Base-by-base conservation (phyloP, 2,888 invertebrate genomes). In the Conops quadrifasciatus region DNA sequence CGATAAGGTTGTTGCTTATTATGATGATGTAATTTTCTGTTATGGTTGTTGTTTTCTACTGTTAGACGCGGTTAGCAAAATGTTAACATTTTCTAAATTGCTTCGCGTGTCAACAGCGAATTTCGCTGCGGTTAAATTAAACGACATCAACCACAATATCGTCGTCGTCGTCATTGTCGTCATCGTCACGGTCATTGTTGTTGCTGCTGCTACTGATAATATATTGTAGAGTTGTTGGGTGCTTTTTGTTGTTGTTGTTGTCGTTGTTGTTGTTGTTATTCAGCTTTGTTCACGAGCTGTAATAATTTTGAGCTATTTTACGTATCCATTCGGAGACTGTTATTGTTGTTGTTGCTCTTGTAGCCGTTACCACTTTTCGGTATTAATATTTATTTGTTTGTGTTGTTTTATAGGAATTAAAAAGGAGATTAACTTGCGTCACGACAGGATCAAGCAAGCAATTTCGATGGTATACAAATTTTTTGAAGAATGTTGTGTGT, bases 41-140 rank as follows among this genome's bases (percentile, higher is more conserved):
- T 67, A 45, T 43, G 58, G 66, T 67, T 73, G 64, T 70, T 71
- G 45, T 62, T 47, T n/a, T 43, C 53, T 74, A 70, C 70, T 66
- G 66, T 72, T 72, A 74, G 68, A 74, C 75, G 76, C 77, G 75
- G 77, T 78, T 77, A 77, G 79, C 78, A 80, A 80, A 79, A 80
- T 81, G 81, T 80, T 81, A 81, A 80, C 81, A 79, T 80, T 80
- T 79, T 77, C 80, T 77, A 80, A 82, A 83, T 82, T 81, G 82
- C 80, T 79, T 79, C 77, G 81, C 81, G 80, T 83, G 83, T 83
- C 83, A 83, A 83, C 83, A 82, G 80, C 77, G 80, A 84, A 83
- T 83, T 75, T 78, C 75, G 76, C 36, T 9, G 77, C 69, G 71
- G 70, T 73, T 73, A 68, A 74, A 74, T 74, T 36, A 49, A 62